Evolutionary conservation across 30 jellyfish, hydroid and myxozoan genomes (phyloP).

Genomic region (Hydra vulgaris): DNA sequence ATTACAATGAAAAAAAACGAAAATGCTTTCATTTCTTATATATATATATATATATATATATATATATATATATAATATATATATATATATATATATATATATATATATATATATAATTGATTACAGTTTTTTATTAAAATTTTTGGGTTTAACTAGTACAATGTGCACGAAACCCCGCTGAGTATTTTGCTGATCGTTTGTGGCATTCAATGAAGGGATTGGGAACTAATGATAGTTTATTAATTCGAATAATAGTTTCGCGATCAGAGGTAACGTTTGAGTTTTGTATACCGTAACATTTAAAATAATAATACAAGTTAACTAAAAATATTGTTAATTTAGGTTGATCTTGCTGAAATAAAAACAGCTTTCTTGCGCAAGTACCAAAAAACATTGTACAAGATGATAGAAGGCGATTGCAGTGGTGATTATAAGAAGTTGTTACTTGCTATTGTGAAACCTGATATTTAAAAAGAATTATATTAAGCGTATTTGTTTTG

Average conservation of each 20-base stretch:
- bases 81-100: too few relatives aligned
- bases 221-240: constrained; percentile 82
- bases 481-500: too few relatives aligned
- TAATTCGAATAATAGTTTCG: constrained; percentile 85
- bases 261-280: constrained; percentile 61
- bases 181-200: constrained; percentile 85
- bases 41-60: too few relatives aligned
- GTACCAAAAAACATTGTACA: constrained; percentile 82
- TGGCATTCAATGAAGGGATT: constrained; percentile 90
- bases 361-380: constrained; percentile 66
- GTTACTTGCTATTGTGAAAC: constrained; percentile 59
- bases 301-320: too few relatives aligned
- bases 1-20: too few relatives aligned
- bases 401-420: constrained; percentile 97
- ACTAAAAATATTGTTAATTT: too few relatives aligned
- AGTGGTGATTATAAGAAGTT: constrained; percentile 93
- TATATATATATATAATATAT: too few relatives aligned
- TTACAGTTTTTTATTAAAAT: too few relatives aligned
- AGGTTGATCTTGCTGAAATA: constrained; percentile 83
- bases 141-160: constrained; percentile 69
- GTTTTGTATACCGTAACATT: too few relatives aligned
- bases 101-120: too few relatives aligned
- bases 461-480: constrained; percentile 42
- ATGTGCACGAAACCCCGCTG: constrained; percentile 85
- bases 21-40: too few relatives aligned